Evolutionary conservation across 2,113 vertebrate genomes (phyloP).

Genomic region (Crotalus horridus): DNA sequence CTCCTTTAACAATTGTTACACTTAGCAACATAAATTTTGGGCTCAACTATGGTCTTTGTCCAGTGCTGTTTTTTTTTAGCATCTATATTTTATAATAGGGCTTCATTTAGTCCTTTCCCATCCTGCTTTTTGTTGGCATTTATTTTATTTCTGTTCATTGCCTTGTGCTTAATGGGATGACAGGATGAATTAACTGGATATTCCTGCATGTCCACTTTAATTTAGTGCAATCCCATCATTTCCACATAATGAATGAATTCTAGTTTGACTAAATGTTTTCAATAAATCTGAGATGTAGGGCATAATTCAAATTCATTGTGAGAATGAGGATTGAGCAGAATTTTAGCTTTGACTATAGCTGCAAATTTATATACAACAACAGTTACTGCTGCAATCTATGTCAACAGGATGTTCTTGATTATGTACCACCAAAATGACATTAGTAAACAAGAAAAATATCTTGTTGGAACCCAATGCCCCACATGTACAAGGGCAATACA

Average conservation of each 20-base stretch:
- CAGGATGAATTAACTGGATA: not conserved
- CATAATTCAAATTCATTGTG: not conserved
- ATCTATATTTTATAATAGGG: not conserved
- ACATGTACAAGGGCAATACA: no score
- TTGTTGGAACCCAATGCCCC: not conserved
- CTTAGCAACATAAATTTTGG: not conserved
- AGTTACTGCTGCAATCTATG: not conserved
- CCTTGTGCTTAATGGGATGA: not conserved
- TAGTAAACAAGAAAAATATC: not conserved
- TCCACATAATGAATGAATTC: not conserved
- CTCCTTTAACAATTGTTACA: not conserved
- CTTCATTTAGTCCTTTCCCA: not conserved
- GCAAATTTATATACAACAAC: not conserved
- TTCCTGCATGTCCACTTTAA: not conserved
- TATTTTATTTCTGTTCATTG: not conserved
- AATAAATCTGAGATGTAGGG: not conserved
- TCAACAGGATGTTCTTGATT: not conserved
- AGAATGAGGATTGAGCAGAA: not conserved
- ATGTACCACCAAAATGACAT: not conserved
- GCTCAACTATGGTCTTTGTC: not conserved
- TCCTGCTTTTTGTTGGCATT: not conserved
- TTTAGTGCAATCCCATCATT: not conserved
- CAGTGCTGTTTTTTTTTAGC: not conserved
- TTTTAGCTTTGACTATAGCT: not conserved
- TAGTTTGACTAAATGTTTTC: not conserved